A percentile compares a stretch with the other conserved stretches of the same genome.
These are phyloP conservation scores for Drosophila fuyamai DNA, from an alignment of 1,140 invertebrate genomes.

Conservation along the genomic window DNA sequence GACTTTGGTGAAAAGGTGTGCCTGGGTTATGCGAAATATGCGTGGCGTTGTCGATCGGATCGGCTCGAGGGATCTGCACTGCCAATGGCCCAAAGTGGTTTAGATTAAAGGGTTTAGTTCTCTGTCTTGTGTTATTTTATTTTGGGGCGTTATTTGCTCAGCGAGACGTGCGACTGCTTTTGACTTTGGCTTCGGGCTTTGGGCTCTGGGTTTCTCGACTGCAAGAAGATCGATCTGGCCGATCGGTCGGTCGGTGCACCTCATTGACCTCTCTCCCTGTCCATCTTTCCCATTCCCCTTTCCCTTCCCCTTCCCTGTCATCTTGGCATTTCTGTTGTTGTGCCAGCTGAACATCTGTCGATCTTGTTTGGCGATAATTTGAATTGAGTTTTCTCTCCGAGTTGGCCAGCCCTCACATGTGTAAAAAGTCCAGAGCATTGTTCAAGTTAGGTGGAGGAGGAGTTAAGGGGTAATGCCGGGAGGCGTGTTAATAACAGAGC, in stretches of 20 bases:
- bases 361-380: constrained; percentile 81
- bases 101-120: constrained; percentile 79
- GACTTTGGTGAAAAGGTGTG: constrained; percentile 68
- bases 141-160: constrained; percentile 81
- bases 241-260: constrained; percentile 59
- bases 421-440: constrained; percentile 26
- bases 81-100: constrained; percentile 77
- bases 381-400: constrained; percentile 76
- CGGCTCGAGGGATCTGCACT: constrained; percentile 45
- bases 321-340: constrained; percentile 45
- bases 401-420: constrained; percentile 54
- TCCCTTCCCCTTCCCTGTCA: constrained; percentile 5
- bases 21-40: constrained; percentile 81
- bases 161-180: constrained; percentile 78
- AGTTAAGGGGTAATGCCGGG: constrained; percentile 15
- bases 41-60: constrained; percentile 73
- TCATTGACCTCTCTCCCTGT: constrained; percentile 61
- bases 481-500: constrained; percentile 65
- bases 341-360: constrained; percentile 78
- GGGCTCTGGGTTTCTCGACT: constrained; percentile 18
- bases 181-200: constrained; percentile 23
- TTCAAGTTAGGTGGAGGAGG: constrained; percentile 15
- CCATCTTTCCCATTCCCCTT: not conserved
- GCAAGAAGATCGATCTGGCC: constrained; percentile 63
- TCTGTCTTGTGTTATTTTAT: constrained; percentile 59